These are phyloP conservation scores for Spheniscus humboldti DNA, from an alignment of 2,797 vertebrate genomes.

Conservation along the genomic window DNA sequence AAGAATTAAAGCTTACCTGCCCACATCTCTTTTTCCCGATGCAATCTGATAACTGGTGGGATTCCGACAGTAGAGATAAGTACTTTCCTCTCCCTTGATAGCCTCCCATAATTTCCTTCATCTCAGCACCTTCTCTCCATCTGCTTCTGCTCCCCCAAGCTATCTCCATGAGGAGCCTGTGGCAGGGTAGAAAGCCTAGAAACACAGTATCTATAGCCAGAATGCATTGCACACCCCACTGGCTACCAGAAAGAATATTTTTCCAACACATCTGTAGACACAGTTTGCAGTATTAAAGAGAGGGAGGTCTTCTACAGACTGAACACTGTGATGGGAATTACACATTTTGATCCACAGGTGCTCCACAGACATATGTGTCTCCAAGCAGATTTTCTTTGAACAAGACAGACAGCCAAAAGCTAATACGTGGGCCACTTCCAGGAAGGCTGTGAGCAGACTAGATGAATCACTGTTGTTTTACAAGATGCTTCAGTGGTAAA, in stretches of 20 bases:
- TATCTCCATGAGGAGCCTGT: background rate
- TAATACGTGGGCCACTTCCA: background rate
- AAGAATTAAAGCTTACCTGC: background rate
- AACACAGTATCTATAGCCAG: background rate
- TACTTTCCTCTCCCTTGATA: background rate
- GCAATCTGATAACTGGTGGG: background rate
- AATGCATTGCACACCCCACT: background rate
- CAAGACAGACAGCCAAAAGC: background rate
- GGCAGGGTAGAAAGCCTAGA: background rate
- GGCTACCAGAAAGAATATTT: background rate
- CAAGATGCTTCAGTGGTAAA: background rate
- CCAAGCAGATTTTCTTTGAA: background rate
- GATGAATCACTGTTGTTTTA: background rate
- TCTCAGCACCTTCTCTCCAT: background rate
- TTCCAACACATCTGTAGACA: background rate
- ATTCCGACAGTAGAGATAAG: background rate
- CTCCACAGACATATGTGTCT: background rate
- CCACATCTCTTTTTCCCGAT: background rate
- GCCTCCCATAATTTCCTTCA: background rate
- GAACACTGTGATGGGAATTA: background rate
- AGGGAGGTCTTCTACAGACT: background rate
- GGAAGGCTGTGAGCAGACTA: background rate
- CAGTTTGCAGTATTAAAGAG: background rate
- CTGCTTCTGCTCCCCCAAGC: background rate
- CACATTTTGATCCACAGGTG: background rate